Base-by-base conservation (phyloP, 2,888 invertebrate species). In the Loripinus fragilis region DNA sequence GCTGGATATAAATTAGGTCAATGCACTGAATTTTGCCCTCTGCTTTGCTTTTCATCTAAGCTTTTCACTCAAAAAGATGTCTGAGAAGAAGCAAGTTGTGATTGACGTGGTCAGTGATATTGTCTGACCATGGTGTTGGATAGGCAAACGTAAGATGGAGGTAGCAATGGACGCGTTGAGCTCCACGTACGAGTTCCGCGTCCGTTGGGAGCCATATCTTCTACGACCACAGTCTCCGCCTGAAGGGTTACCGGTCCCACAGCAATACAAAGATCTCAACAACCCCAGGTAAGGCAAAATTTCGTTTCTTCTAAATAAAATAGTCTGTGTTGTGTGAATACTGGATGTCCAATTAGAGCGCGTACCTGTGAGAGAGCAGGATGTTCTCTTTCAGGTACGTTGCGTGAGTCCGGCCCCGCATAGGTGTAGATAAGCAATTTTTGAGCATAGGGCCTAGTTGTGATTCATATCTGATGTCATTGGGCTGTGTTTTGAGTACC, bases 61-160 rank as follows among this genome's bases (percentile, higher is more conserved):
- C 28, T 42, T 2, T 28, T 38, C 38, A 12, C 12, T 8, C 38
- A 8, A 12, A 38, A 72, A 67, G 38, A 87, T 85, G 85, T 68
- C 83, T 0, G 69, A 60, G 25, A 89, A 89, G 78, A 83, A 86
- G 23, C 60, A 67, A 68, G 77, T 91, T 1, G 77, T 87, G 42
- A 84, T 92, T 20, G 89, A 90, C 74, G 80, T 92, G 5, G 89
- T 92, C 25, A 92, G 91, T 71, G 92, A 92, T 71, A 81, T 92
- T 28, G 89, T 92, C 69, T 92, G 92, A 89, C 92, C 92, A 23
- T 92, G 92, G 92, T 92, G 92, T 81, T 92, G 91, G 91, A 89
- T 92, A 78, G 92, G 91, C 30, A 92, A 92, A 85, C 85, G 89
- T 76, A 90, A 89, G 45, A 85, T 92, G 87, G 92, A 92, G 81